phyloP scores from a whole-genome alignment of 2,888 invertebrate genomes.

The Agonopterix heracliana region DNA sequence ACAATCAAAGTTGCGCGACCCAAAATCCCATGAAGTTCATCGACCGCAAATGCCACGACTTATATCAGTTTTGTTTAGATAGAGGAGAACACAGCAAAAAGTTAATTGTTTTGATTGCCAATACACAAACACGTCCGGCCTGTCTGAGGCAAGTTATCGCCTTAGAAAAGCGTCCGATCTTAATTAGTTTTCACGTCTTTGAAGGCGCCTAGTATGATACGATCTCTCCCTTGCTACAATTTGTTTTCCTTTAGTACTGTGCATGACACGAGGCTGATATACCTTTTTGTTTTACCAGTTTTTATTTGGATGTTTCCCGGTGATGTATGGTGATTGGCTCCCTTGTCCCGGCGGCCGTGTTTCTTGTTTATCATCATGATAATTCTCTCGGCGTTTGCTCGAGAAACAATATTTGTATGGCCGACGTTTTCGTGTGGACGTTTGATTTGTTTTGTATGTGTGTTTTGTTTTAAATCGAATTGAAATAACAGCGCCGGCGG shows the following conservation, averaged over 20 bases:
- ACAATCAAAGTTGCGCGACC: slow-evolving; percentile 19
- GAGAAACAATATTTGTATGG: slow-evolving; percentile 64
- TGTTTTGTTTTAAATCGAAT: slow-evolving; percentile 56
- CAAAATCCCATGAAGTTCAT: slow-evolving; percentile 6
- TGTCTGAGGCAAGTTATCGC: slow-evolving; percentile 67
- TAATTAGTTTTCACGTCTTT: slow-evolving; percentile 75
- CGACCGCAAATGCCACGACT: neutral
- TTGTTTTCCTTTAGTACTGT: slow-evolving; percentile 70
- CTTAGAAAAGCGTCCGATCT: slow-evolving; percentile 72
- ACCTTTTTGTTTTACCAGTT: slow-evolving; percentile 64
- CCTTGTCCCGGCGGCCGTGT: slow-evolving; percentile 62
- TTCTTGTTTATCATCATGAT: slow-evolving; percentile 72
- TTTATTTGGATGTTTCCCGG: slow-evolving; percentile 63
- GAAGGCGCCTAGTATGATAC: slow-evolving; percentile 71
- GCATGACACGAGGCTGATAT: slow-evolving; percentile 53
- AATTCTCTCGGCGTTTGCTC: slow-evolving; percentile 56
- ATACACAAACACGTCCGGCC: slow-evolving; percentile 65
- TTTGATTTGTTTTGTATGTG: slow-evolving; percentile 59
- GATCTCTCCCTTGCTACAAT: slow-evolving; percentile 71
- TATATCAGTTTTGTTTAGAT: slow-evolving; percentile 43
- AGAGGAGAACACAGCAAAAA: slow-evolving; percentile 61
- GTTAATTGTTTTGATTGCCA: slow-evolving; percentile 74
- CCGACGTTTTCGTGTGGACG: slow-evolving; percentile 42
- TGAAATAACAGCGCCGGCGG: slow-evolving; percentile 49
- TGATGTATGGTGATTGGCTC: slow-evolving; percentile 76